These are phyloP conservation scores for Spinibarbus caldwelli DNA, from an alignment of 2,797 vertebrate species.

Conservation along the genomic window DNA sequence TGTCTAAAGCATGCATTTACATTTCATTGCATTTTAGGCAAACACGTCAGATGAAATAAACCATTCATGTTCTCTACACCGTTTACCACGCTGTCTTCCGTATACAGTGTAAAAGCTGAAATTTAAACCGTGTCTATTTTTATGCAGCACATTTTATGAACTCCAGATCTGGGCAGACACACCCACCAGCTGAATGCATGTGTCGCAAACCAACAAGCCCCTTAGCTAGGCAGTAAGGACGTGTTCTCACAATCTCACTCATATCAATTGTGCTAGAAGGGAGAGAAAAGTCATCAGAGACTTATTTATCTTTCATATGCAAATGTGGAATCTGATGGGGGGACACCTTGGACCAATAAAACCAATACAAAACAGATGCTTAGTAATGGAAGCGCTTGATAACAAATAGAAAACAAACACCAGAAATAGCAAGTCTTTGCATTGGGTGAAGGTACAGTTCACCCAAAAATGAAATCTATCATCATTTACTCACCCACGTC, in stretches of 20 bases:
- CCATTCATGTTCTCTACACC: not conserved
- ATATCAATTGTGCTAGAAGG: slow-evolving; percentile 4
- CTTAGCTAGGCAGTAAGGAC: slow-evolving; percentile 55
- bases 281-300: slow-evolving; percentile 10
- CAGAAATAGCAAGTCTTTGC: not conserved
- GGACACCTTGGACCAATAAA: slow-evolving; percentile 15
- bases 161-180: slow-evolving; percentile 74
- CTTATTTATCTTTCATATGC: slow-evolving; percentile 23
- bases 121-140: slow-evolving; percentile 69
- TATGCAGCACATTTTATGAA: slow-evolving; percentile 66
- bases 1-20: not conserved
- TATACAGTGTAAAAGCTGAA: slow-evolving; percentile 54
- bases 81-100: not conserved
- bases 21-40: not conserved
- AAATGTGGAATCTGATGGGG: slow-evolving; percentile 28
- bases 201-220: slow-evolving; percentile 33
- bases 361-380: slow-evolving; percentile 20
- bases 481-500: not conserved
- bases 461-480: not conserved
- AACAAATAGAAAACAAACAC: slow-evolving; percentile 12
- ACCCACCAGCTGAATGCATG: slow-evolving; percentile 69
- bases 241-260: slow-evolving; percentile 19
- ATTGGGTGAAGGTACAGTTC: not conserved
- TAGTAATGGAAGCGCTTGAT: not conserved
- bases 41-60: not conserved